A percentile compares a stretch with the other conserved stretches of the same genome.
Evolutionary conservation across 2,797 vertebrate species (phyloP).

Genomic region (Sphenopsis melanotis): DNA sequence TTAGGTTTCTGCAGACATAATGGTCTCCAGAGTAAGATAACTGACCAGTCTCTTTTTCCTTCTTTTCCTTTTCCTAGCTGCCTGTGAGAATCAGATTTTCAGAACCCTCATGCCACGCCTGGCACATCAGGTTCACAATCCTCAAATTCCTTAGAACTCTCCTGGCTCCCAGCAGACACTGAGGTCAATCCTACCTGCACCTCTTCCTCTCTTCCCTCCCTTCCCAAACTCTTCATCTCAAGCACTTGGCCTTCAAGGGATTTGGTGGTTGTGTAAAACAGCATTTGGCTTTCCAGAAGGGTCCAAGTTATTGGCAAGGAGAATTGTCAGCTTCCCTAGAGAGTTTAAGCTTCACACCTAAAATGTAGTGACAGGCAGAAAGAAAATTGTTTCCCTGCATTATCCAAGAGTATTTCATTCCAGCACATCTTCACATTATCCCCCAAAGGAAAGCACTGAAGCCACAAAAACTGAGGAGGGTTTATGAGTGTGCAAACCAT

Average conservation of each 20-base stretch:
- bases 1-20: background rate
- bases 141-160: background rate
- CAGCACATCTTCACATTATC: background rate
- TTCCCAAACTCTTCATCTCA: background rate
- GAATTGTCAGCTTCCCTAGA: background rate
- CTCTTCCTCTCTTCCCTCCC: background rate
- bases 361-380: background rate
- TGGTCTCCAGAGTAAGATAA: background rate
- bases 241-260: background rate
- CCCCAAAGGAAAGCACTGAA: background rate
- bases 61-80: background rate
- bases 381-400: constrained; percentile 2
- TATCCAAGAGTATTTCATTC: background rate
- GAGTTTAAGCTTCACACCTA: background rate
- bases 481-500: constrained; percentile 48
- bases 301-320: background rate
- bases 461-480: background rate
- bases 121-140: background rate
- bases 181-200: background rate
- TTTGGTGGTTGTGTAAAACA: fast-evolving
- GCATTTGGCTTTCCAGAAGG: background rate
- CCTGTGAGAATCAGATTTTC: background rate
- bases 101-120: background rate
- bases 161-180: background rate
- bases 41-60: background rate